Base-by-base conservation (phyloP, 2,888 invertebrate species). In the Vannuccia rotundouncinata region DNA sequence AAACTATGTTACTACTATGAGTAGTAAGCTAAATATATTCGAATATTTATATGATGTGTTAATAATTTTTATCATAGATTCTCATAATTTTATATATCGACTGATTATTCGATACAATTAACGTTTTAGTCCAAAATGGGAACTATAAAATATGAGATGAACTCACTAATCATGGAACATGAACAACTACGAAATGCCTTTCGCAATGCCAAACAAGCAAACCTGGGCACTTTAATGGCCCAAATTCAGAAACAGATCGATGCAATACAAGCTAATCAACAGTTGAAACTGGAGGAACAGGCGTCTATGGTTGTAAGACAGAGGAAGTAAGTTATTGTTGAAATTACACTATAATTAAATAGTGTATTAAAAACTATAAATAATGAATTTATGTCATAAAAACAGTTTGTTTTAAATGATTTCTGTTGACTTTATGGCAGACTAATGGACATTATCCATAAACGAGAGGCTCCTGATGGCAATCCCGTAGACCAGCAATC, bases 401-500 rank as follows among this genome's bases (percentile, higher is more conserved):
- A n/a, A n/a, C n/a, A n/a, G n/a, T n/a, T n/a, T n/a, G n/a, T n/a
- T n/a, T n/a, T n/a, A n/a, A n/a, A n/a, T n/a, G n/a, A n/a, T n/a
- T n/a, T n/a, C n/a, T n/a, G n/a, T n/a, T n/a, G n/a, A n/a, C n/a
- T n/a, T n/a, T n/a, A n/a, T 45, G 10, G 66, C 66, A 66, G 66
- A 66, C 66, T 66, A 2, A 66, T 66, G 66, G 66, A 66, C 66
- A 66, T 27, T 27, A 66, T 66, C 66, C 66, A 66, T 27, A 66
- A 66, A 27, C 66, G 66, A 17, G 66, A 66, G 17, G 25, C 66
- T 2, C 66, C 66, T 22, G 66, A 66, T 22, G 10, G 22, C 5
- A 17, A 17, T 45, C 45, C 45, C 45, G 5, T 17, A 45, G 5
- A 5, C 45, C 10, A 45, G 10, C 17, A 5, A 45, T 22, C 66